Evolutionary conservation across 2,888 invertebrate genomes (phyloP), one percentile per base, ranked within the genome.

Genomic region (Phalera bucephala): DNA sequence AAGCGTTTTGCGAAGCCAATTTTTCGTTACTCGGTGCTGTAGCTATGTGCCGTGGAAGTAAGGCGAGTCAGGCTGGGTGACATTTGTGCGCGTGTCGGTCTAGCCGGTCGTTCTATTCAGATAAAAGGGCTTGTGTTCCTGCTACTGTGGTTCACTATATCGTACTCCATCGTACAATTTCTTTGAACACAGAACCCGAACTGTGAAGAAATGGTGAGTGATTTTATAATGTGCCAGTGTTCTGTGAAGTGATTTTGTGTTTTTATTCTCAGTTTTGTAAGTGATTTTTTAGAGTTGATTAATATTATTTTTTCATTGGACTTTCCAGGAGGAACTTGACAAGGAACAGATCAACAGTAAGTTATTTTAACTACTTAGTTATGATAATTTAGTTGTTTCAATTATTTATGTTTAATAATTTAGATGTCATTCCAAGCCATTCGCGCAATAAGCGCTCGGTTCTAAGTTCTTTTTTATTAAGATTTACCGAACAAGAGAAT

Each of bases 271-370:
- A 40, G 19, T 41, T 33, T 40, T 37, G 22, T 33, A 34, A 36
- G 11, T 31, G 29, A 35, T 42, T 23, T 27, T 45, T 31, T 36
- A 65, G 52, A 36, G 35, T 44, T 63, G 55, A 45, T 45, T 37
- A 36, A 42, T 36, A 7, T 20, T 63, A 57, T 61, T 52, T 66
- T 52, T 55, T 52, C n/a, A n/a, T 64, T 67, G 59, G 44, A 61
- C 48, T 62, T 92, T 91, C 52, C 90, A 94, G 93, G 95, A 94
- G 62, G 95, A 95, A 76, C 91, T 95, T 48, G 91, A 91, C 66
- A 94, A 94, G 82, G 95, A 95, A 64, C 95, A 95, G 89, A 91
- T 94, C 63, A 91, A 81, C 64, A 92, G 95, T 95, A 87, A 93
- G 95, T 94, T n/a, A 69, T 53, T 17, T 13, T 36, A 30, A 9